Conservation (phyloP, 2,888 invertebrate genomes). For the Eupsilia transversa region DNA sequence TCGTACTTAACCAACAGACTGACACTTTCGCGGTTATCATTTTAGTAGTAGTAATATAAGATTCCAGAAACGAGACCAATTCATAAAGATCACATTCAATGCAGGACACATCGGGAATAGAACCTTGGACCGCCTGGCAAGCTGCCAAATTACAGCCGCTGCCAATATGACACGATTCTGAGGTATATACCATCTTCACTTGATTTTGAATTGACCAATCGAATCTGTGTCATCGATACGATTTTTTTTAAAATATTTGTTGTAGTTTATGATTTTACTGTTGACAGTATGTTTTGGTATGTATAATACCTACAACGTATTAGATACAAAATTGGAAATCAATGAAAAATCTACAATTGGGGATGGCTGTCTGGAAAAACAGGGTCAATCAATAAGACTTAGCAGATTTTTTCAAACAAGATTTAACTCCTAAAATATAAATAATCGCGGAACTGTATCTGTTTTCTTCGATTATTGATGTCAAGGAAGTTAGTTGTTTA, state of each 20-base stretch:
- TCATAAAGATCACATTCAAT: constrained; percentile 53
- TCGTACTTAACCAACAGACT: not conserved
- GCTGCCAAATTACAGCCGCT: constrained; percentile 51
- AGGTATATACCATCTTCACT: constrained; percentile 24
- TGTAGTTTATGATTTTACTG: too few relatives aligned
- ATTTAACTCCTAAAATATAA: too few relatives aligned
- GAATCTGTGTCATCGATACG: not conserved
- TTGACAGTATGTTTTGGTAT: too few relatives aligned
- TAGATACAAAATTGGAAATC: too few relatives aligned
- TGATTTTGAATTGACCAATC: constrained; percentile 37
- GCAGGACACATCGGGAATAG: constrained; percentile 33
- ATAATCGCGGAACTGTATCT: too few relatives aligned
- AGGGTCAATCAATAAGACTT: too few relatives aligned
- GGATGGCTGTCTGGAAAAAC: too few relatives aligned
- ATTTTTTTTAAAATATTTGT: not conserved
- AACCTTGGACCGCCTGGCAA: constrained; percentile 40
- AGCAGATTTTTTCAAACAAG: too few relatives aligned
- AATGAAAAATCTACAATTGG: too few relatives aligned
- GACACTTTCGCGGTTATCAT: not conserved
- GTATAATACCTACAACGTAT: too few relatives aligned
- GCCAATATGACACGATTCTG: constrained; percentile 41
- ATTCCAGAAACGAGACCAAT: constrained; percentile 34
- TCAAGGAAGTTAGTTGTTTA: too few relatives aligned
- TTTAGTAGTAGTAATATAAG: not conserved
- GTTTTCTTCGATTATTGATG: too few relatives aligned